A percentile compares a stretch with the other conserved stretches of the same genome.
Evolutionary conservation across 2,888 invertebrate genomes (phyloP).

Genomic region (Acleris emargana): DNA sequence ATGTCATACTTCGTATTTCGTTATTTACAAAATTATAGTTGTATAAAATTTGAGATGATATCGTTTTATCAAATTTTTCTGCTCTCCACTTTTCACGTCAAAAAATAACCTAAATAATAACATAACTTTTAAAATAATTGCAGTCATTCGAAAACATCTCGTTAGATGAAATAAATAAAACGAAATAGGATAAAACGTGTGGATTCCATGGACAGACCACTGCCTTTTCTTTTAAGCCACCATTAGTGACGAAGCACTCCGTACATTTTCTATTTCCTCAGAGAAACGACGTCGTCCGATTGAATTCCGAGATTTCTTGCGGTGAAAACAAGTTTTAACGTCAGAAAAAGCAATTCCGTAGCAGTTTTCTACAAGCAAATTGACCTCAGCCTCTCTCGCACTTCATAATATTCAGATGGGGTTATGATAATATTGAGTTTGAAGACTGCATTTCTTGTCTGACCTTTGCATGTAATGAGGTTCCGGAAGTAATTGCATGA

Average conservation of each 20-base stretch:
- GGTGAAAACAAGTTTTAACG: conserved; percentile 29
- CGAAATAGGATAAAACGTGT: too few species aligned
- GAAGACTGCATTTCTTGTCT: conserved; percentile 2
- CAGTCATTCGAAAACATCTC: too few species aligned
- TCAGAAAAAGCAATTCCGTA: conserved; percentile 31
- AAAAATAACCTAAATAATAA: too few species aligned
- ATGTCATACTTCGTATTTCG: too few species aligned
- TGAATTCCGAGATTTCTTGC: conserved; percentile 20
- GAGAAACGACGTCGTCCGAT: conserved; percentile 18
- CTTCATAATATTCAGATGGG: conserved; percentile 24
- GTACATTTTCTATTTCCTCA: conserved; percentile 27
- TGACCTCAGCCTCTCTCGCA: conserved; percentile 22
- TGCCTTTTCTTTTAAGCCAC: too few species aligned
- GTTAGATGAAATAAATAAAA: too few species aligned
- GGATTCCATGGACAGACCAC: too few species aligned
- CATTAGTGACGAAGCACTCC: background rate
- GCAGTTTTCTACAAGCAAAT: conserved; percentile 33
- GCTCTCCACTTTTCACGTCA: too few species aligned
- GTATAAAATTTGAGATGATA: too few species aligned
- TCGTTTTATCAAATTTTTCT: too few species aligned
- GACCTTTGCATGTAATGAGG: conserved; percentile 5
- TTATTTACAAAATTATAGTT: too few species aligned
- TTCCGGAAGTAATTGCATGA: background rate
- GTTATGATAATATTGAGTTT: conserved; percentile 32
- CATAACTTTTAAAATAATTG: too few species aligned